phyloP scores from a whole-genome alignment of 1,140 invertebrate species.

The Magallana ariakensis region DNA sequence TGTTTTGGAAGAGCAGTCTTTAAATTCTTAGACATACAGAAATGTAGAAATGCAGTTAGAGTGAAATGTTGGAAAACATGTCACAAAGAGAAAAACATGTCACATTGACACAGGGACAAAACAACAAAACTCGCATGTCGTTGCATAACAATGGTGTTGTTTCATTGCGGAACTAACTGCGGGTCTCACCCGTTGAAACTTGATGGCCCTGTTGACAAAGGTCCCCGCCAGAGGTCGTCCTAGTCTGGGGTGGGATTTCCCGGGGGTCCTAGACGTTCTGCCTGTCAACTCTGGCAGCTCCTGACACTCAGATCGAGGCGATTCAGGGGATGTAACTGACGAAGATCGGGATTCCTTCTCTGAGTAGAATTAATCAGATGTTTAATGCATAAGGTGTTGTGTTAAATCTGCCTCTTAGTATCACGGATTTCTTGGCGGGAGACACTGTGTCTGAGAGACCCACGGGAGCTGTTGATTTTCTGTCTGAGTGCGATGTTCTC shows the following conservation, averaged over 20 bases:
- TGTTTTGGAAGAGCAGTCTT: too few species aligned
- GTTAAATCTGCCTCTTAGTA: background rate
- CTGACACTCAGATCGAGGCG: slow-evolving; percentile 7
- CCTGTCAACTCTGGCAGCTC: slow-evolving; percentile 16
- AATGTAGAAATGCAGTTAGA: too few species aligned
- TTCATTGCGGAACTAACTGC: background rate
- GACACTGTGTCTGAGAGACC: background rate
- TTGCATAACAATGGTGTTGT: slow-evolving; percentile 26
- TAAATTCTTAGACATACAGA: too few species aligned
- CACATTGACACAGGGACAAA: background rate
- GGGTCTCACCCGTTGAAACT: background rate
- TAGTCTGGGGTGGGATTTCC: slow-evolving; percentile 6
- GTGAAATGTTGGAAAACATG: background rate
- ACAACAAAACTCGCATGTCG: slow-evolving; percentile 1
- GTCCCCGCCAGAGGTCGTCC: background rate
- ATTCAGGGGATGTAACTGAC: background rate
- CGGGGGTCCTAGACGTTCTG: background rate
- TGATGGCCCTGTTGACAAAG: slow-evolving; percentile 14
- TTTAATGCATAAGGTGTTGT: slow-evolving; percentile 13
- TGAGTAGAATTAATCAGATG: slow-evolving; percentile 13
- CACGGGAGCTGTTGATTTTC: background rate
- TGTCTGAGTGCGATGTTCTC: background rate
- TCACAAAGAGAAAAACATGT: background rate
- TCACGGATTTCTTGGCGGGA: background rate
- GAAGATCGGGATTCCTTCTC: background rate